Base-by-base conservation (phyloP, 1,140 invertebrate species). In the Brachionus koreanus region DNA sequence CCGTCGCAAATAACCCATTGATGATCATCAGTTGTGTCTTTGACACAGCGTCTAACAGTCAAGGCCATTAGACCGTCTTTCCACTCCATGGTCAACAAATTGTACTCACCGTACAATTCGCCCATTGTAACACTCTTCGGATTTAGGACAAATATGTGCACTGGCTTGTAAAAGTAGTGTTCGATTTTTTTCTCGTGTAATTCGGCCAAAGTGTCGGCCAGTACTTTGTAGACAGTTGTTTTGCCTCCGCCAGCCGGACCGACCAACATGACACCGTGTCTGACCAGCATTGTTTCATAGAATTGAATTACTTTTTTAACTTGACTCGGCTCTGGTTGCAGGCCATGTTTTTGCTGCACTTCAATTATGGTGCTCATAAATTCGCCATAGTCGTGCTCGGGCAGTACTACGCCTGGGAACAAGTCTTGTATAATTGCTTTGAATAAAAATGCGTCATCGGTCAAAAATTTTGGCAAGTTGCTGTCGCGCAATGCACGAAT, bases 211-310 rank as follows among this genome's bases (percentile, higher is more conserved):
- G 85, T 85, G 5, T 86, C 82, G 1, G 86, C 85, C 52, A 89
- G 83, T 6, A 87, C 84, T 86, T 88, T 52, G 86, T 87, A 89
- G 0, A 85, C 83, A 0, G 88, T 87, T 12, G 89, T 89, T 83
- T 89, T 89, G 25, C 89, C 89, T 35, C 87, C 86, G 5, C 87
- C 88, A 29, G 88, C 88, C n/a, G 88, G 88, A 35, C 89, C 89
- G 5, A 89, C 88, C 83, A 89, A 84, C 89, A 89, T 89, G 72
- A 89, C 87, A 33, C 88, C 88, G 72, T 89, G 88, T 74, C 88
- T 83, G 1, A 89, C 88, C 25, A 88, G 84, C 85, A 89, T 86
- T 19, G 88, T 89, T 83, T 89, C 89, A 82, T 87, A 89, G 37
- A 89, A 85, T 84, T 89, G 88, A 82, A 89, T 89, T 16, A 89